Percentiles rank a stretch among this genome's conserved stretches.
These are phyloP conservation scores for Protomyctophum bolini DNA, from an alignment of 2,113 vertebrate genomes.

Conservation along the genomic window DNA sequence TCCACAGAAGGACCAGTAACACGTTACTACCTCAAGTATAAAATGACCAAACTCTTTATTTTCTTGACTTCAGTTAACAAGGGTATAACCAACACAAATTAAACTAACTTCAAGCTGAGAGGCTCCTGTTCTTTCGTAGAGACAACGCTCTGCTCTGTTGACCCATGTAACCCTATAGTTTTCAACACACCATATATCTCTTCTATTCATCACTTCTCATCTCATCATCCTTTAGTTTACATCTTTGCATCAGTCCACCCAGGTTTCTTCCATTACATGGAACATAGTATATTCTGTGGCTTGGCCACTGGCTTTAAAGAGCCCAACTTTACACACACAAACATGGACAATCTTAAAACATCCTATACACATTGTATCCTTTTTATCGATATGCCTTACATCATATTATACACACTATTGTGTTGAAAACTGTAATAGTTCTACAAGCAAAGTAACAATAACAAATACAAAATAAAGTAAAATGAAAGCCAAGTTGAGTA, in stretches of 20 bases:
- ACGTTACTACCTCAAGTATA: neutral
- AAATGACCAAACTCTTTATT: neutral
- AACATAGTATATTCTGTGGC: slow-evolving; percentile 28
- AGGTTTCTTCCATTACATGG: slow-evolving; percentile 18
- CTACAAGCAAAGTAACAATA: slow-evolving; percentile 57
- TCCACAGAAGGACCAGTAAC: neutral
- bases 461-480: slow-evolving; percentile 44
- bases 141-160: neutral
- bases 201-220: slow-evolving; percentile 2
- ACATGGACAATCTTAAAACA: slow-evolving; percentile 50
- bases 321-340: slow-evolving; percentile 48
- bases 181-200: slow-evolving; percentile 1
- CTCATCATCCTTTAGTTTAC: neutral
- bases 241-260: slow-evolving; percentile 1
- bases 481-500: slow-evolving; percentile 54
- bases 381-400: slow-evolving; percentile 46
- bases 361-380: slow-evolving; percentile 55
- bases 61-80: neutral
- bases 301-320: slow-evolving; percentile 58
- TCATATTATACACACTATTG: slow-evolving; percentile 62
- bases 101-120: neutral
- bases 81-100: neutral
- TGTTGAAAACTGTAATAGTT: slow-evolving; percentile 61
- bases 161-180: neutral
- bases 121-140: neutral